These are phyloP conservation scores for Drosophila acutilabella DNA, from an alignment of 2,888 invertebrate species.

Conservation along the genomic window DNA sequence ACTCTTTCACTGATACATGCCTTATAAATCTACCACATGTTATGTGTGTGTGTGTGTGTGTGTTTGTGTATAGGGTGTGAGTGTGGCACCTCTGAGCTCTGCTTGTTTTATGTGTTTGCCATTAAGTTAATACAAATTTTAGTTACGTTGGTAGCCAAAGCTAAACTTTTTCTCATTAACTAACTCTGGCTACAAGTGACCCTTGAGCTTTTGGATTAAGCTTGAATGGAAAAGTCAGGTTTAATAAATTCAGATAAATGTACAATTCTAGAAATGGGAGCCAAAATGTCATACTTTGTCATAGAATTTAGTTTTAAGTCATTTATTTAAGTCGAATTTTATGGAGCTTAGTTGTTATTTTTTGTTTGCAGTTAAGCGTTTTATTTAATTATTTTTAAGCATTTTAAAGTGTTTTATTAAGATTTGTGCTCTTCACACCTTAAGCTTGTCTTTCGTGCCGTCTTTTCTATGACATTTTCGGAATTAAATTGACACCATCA, in stretches of 20 bases:
- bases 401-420: too few species aligned
- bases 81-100: constrained; percentile 19
- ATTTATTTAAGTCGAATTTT: too few species aligned
- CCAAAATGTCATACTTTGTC: too few species aligned
- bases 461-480: background rate
- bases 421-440: too few species aligned
- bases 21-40: constrained; percentile 37
- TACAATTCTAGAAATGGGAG: too few species aligned
- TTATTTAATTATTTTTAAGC: too few species aligned
- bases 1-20: constrained; percentile 59
- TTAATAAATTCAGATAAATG: background rate
- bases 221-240: background rate
- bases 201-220: constrained; percentile 23
- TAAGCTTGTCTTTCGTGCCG: background rate
- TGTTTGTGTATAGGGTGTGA: constrained; percentile 20
- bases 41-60: constrained; percentile 14
- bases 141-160: constrained; percentile 20
- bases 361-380: too few species aligned
- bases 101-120: constrained; percentile 61
- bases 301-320: too few species aligned
- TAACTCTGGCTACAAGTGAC: constrained; percentile 9
- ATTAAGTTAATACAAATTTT: constrained; percentile 42
- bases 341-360: too few species aligned
- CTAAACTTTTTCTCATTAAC: constrained; percentile 10
- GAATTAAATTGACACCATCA: constrained; percentile 5